Evolutionary conservation across 2,888 invertebrate species (phyloP), one percentile per base, ranked within the genome.

Genomic region (Keiferia lycopersicella): DNA sequence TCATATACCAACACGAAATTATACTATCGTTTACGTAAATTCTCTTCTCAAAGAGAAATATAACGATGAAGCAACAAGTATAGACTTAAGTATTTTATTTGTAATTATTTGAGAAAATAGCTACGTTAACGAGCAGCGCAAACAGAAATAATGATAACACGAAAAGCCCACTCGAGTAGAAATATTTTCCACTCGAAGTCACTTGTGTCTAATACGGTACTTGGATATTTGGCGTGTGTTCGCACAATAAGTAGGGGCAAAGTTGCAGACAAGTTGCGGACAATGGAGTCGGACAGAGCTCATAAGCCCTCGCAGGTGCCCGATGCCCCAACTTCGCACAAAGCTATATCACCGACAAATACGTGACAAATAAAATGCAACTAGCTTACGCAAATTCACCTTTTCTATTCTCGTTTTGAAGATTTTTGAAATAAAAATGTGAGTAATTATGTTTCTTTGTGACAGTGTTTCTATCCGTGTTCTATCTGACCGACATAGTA

Each of bases 251-350:
- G 75, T 73, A 65, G 73, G 67, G 72, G 72, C 71, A 71, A 81
- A 81, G 77, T 83, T 81, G 73, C 73, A 69, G 71, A 67, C 73
- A 73, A 78, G 74, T 81, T 78, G 72, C 65, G 71, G 73, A 85
- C 83, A 86, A 84, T 84, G 65, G 74, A 69, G 71, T 68, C 68
- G 72, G 73, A 77, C 78, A 69, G 74, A 72, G 73, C 74, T 75
- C 78, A 79, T 88, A 87, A 88, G 83, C 86, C 72, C 75, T 76
- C 73, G 71, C 86, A 87, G 88, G 83, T 87, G 78, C 81, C 76
- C 70, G 87, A 82, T 87, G 78, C 81, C 76, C 70, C 78, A 74
- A 77, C 80, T 83, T 76, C 76, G 79, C 76, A 83, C 80, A 80
- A 80, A 78, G 71, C 69, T 66, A 71, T 71, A 71, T 71, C 64